Percentiles rank a stretch among this genome's conserved stretches.
Evolutionary conservation across 2,888 invertebrate genomes (phyloP).

Genomic region (Mystacides longicornis): DNA sequence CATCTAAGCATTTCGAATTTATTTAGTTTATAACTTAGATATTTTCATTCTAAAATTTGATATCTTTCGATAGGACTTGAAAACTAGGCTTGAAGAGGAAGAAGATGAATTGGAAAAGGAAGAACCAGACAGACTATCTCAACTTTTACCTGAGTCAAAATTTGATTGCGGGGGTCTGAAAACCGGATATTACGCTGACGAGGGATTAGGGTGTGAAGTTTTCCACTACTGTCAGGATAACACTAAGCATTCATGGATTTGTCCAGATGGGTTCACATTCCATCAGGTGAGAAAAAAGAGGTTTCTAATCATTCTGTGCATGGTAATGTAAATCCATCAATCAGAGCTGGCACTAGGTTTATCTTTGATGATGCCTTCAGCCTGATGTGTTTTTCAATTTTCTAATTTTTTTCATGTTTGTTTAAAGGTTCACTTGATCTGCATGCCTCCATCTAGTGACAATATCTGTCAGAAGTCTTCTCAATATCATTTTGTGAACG

Average conservation of each 20-base stretch:
- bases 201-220: slow-evolving; percentile 80
- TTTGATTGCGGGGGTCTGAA: slow-evolving; percentile 74
- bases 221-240: slow-evolving; percentile 92
- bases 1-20: background rate
- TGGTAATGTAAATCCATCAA: too few species aligned
- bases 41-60: background rate
- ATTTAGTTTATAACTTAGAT: too few species aligned
- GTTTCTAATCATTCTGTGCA: background rate
- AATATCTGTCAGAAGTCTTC: slow-evolving; percentile 85
- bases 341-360: too few species aligned
- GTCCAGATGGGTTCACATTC: slow-evolving; percentile 84
- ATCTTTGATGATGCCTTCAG: too few species aligned
- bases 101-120: slow-evolving; percentile 70
- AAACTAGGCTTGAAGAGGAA: slow-evolving; percentile 39
- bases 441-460: slow-evolving; percentile 85
- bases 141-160: slow-evolving; percentile 73
- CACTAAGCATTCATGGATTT: slow-evolving; percentile 87
- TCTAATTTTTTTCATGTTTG: slow-evolving; percentile 9
- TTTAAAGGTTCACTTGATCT: slow-evolving; percentile 78
- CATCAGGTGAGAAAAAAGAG: slow-evolving; percentile 58
- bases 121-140: slow-evolving; percentile 76
- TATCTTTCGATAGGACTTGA: slow-evolving; percentile 8
- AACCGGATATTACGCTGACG: slow-evolving; percentile 88
- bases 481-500: slow-evolving; percentile 87
- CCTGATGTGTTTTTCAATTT: too few species aligned